Evolutionary conservation across 2,113 vertebrate species (phyloP), one percentile per base, ranked within the genome.

Genomic region (Smithornis capensis): DNA sequence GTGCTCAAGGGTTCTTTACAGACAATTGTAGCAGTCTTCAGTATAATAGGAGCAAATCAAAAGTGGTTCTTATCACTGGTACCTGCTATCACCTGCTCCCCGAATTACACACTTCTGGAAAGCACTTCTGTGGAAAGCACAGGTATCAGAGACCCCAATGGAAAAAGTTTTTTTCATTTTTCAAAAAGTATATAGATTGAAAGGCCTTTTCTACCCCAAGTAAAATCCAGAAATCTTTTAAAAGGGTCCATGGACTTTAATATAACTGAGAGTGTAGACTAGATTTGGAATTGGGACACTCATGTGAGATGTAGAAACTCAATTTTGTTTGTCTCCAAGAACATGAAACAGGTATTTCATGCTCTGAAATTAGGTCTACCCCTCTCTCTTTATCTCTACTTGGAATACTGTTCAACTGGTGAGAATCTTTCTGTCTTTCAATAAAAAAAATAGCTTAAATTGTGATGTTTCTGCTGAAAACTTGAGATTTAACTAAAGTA

Each of bases 261-360:
- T 7, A 50, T 17, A 63, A 70, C 23, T 73, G 35, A 3, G 4
- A 56, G 8, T 16, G 1, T 19, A 62, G 37, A 12, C 8, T 75
- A 42, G 27, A 25, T 27, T 9, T 38, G 47, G 49, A 47, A 35
- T 56, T 35, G 49, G 9, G 11, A 8, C 31, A 40, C 7, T 57
- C 7, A 16, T 1, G 0, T 63, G 53, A 92, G n/a, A 56, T 12
- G 3, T 0, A 33, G 53, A 76, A 86, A 76, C 4, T 28, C 22
- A 64, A 6, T 27, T 77, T 90, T 69, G 4, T 12, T 7, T 52
- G 25, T 49, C 88, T 83, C 31, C 9, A 37, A 16, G 33, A 70
- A 57, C 4, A 7, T n/a, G 37, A 78, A 53, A 69, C 35, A 62
- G 19, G 63, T 44, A 8, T 80, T 85, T 42, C 13, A 64, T 23